These are phyloP conservation scores for Drosophila orosa DNA, from an alignment of 1,140 invertebrate species.

Conservation along the genomic window DNA sequence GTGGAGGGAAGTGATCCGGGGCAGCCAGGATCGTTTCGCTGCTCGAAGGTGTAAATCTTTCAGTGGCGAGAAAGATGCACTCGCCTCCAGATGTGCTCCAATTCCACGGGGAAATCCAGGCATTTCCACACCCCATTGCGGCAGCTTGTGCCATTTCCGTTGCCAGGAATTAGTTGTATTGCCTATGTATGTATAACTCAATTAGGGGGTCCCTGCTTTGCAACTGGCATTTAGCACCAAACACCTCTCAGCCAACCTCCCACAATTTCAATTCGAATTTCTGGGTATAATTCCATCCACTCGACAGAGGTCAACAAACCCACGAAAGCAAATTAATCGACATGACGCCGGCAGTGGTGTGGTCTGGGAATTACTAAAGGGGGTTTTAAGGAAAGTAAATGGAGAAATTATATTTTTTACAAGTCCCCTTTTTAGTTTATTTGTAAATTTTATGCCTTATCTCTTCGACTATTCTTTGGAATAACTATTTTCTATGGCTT, in stretches of 20 bases:
- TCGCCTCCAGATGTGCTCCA: conserved; percentile 63
- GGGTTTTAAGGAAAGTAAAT: background rate
- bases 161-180: conserved; percentile 40
- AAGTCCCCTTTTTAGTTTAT: background rate
- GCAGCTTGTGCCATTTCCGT: conserved; percentile 50
- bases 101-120: conserved; percentile 19
- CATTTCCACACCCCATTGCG: conserved; percentile 30
- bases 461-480: background rate
- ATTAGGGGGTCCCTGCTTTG: conserved; percentile 37
- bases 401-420: background rate
- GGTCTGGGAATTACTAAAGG: background rate
- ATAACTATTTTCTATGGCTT: background rate
- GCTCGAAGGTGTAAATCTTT: conserved; percentile 67
- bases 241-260: conserved; percentile 1
- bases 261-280: conserved; percentile 8
- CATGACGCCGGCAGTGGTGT: background rate
- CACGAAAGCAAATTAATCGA: conserved; percentile 18
- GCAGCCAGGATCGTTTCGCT: conserved; percentile 7
- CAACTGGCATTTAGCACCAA: conserved; percentile 21
- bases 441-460: background rate
- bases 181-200: conserved; percentile 51
- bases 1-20: conserved; percentile 4
- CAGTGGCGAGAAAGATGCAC: conserved; percentile 39
- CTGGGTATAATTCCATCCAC: conserved; percentile 9
- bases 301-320: conserved; percentile 43